Conservation (phyloP, 2,888 invertebrate genomes). For the Drosophila demipolita region DNA sequence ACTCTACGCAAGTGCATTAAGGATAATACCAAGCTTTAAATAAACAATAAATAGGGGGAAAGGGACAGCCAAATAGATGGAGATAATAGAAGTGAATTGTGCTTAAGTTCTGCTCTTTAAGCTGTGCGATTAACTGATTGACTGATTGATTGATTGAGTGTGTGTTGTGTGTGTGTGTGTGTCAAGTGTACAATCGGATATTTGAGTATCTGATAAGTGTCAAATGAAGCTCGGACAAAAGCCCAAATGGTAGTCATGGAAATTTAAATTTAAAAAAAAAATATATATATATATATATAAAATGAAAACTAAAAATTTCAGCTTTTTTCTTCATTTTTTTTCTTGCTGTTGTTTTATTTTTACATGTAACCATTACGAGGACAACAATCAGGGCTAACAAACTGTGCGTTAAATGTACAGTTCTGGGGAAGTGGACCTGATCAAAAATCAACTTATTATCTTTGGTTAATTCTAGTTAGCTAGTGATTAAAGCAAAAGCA, state of each 20-base stretch:
- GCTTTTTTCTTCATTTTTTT: not conserved
- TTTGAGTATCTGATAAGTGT: not conserved
- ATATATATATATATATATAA: not conserved
- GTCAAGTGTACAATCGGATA: not conserved
- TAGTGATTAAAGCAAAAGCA: conserved; percentile 21
- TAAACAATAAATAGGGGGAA: not conserved
- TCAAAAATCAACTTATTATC: not conserved
- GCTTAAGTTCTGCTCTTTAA: conserved; percentile 8
- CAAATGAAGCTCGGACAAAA: not conserved
- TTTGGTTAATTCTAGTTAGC: conserved; percentile 4
- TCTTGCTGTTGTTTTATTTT: not conserved
- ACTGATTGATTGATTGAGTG: not conserved
- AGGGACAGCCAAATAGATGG: conserved; percentile 5
- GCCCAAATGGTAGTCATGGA: not conserved
- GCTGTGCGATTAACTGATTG: conserved; percentile 7
- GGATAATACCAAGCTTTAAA: conserved; percentile 19
- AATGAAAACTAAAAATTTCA: not conserved
- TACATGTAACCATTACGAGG: conserved; percentile 5
- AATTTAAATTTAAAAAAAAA: not conserved
- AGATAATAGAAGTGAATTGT: conserved; percentile 5
- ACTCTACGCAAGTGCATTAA: conserved; percentile 22
- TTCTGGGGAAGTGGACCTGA: not conserved
- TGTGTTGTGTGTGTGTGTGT: conserved; percentile 4
- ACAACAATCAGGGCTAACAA: conserved; percentile 32
- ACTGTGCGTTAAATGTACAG: conserved; percentile 41